Conservation (phyloP, 2,113 vertebrate species). For the Oryctolagus cuniculus region mOryCun1.1 NC_091432.1:93646501-93647000, state of each 20-base stretch:
- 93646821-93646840: constrained; percentile 98
- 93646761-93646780: constrained; percentile 98
- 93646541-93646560: constrained; percentile 48
- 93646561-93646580: constrained; percentile 28
- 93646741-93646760: constrained; percentile 99
- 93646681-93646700: constrained; percentile 81
- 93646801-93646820: constrained; percentile 99
- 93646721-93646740: constrained; percentile 93
- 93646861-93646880: constrained; percentile 85
- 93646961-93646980: constrained; percentile 26
- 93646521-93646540: background rate
- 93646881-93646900: constrained; percentile 78
- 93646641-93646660: constrained; percentile 82
- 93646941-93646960: constrained; percentile 29
- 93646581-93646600: constrained; percentile 57
- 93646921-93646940: constrained; percentile 5
- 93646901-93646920: constrained; percentile 78
- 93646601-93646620: constrained; percentile 76
- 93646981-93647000: constrained; percentile 54
- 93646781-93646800: constrained; percentile 99
- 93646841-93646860: constrained; percentile 95
- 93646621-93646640: constrained; percentile 82
- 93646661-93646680: constrained; percentile 63
- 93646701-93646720: constrained; percentile 85
- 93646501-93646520: background rate